Evolutionary conservation across 2,113 vertebrate species (phyloP).

Genomic region (Hystrix cristata): DNA sequence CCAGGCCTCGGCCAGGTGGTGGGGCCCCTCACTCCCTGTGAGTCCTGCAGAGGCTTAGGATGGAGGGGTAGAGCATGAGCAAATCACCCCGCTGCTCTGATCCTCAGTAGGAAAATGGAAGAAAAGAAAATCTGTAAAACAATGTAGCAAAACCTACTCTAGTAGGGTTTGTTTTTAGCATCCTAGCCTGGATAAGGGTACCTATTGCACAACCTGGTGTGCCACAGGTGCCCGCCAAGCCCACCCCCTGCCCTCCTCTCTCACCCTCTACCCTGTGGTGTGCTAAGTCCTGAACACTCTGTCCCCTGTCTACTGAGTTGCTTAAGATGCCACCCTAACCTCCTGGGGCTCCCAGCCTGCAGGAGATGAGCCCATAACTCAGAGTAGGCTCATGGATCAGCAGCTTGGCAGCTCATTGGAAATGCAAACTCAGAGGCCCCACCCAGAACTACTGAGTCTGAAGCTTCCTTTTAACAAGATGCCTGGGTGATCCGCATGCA

Average conservation of each 20-base stretch:
- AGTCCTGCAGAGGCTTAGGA: not conserved
- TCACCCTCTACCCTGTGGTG: not conserved
- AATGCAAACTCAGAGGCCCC: not conserved
- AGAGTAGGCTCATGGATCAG: not conserved
- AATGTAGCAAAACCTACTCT: not conserved
- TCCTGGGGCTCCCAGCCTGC: not conserved
- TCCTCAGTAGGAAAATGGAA: not conserved
- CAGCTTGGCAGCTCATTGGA: not conserved
- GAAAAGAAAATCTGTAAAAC: not conserved
- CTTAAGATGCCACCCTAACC: not conserved
- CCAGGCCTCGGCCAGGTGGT: not conserved
- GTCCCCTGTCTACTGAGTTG: not conserved
- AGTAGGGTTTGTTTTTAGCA: not conserved
- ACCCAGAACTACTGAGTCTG: not conserved
- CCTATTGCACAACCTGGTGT: not conserved
- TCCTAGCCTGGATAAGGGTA: not conserved
- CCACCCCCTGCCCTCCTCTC: not conserved
- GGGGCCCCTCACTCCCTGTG: not conserved
- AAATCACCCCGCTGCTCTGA: not conserved
- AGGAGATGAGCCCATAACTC: not conserved
- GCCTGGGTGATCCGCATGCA: not conserved
- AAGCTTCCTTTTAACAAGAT: slow-evolving; percentile 7
- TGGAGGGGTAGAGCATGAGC: not conserved
- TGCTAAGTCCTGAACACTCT: not conserved
- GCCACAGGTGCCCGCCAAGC: not conserved